These are phyloP conservation scores for Nematopogon swammerdamellus DNA, from an alignment of 2,888 invertebrate genomes.

Conservation along the genomic window DNA sequence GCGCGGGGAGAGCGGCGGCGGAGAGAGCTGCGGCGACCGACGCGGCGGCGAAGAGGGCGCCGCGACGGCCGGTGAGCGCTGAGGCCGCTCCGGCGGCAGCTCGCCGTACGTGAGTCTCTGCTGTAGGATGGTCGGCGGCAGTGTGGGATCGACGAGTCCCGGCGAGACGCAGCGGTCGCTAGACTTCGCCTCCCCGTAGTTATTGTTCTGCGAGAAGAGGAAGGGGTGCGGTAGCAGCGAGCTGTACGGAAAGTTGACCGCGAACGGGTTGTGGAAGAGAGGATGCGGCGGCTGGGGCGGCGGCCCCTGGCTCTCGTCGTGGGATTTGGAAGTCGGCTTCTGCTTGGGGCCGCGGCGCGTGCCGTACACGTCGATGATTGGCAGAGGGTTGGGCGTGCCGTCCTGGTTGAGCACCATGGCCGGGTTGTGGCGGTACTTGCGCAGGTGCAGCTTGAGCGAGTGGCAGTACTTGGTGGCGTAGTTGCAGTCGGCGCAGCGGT, in stretches of 20 bases:
- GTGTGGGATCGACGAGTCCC: slow-evolving; percentile 25
- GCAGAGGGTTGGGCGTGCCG: slow-evolving; percentile 82
- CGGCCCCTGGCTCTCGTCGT: slow-evolving; percentile 28
- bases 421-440: slow-evolving; percentile 89
- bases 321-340: slow-evolving; percentile 36
- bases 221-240: slow-evolving; percentile 46
- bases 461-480: slow-evolving; percentile 99
- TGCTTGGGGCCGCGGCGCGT: slow-evolving; percentile 84
- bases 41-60: slow-evolving; percentile 11
- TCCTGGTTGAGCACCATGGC: slow-evolving; percentile 88
- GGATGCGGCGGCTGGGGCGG: slow-evolving; percentile 25
- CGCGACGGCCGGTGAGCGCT: slow-evolving; percentile 14
- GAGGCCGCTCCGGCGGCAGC: slow-evolving; percentile 21
- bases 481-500: slow-evolving; percentile 88
- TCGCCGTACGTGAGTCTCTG: slow-evolving; percentile 35
- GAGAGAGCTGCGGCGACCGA: slow-evolving; percentile 4
- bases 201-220: slow-evolving; percentile 47
- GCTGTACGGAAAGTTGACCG: slow-evolving; percentile 42
- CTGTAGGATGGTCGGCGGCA: slow-evolving; percentile 36
- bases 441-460: slow-evolving; percentile 90
- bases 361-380: slow-evolving; percentile 89
- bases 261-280: slow-evolving; percentile 41
- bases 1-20: slow-evolving; percentile 14
- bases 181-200: slow-evolving; percentile 29
- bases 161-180: slow-evolving; percentile 23